Evolutionary conservation across 2,888 invertebrate species (phyloP), one percentile per base, ranked within the genome.

Genomic region (Cordilura impudica): DNA sequence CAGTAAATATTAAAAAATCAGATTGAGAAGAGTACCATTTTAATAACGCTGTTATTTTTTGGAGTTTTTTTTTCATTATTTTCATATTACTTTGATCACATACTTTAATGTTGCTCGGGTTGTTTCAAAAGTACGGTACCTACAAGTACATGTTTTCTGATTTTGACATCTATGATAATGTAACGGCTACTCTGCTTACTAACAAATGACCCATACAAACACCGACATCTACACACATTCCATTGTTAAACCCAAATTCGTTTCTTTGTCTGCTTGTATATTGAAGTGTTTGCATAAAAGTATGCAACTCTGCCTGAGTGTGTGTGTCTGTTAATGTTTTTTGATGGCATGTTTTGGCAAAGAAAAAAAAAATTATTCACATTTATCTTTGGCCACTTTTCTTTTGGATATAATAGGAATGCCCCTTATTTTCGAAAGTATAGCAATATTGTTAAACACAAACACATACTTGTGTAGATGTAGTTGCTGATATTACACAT

Each of bases 101-200:
- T 31, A 31, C 31, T 31, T n/a, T 5, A 31, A 10, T 31, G 10
- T 49, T 16, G 45, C 35, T 16, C 35, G 49, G 35, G 53, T 26
- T 23, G 18, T 51, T n/a, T 10, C n/a, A 12, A 39, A n/a, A 43
- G 18, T 39, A 49, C 4, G n/a, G 35, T 39, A 4, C n/a, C 4
- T 8, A 8, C 26, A 18, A 58, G 12, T 63, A 56, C 16, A 54
- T 70, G 74, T 53, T 63, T 45, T 70, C 70, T 74, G 70, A 49
- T 74, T 74, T 60, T 78, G 74, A 74, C 74, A 78, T 66, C 45
- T 65, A 78, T 66, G 74, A 74, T 74, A 74, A 78, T 74, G 74
- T 74, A 43, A 69, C 19, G 63, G 67, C 77, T 72, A 72, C 39
- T 78, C 45, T 54, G 18, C 56, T 56, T 16, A 19, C 35, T 39